phyloP scores from a whole-genome alignment of 2,888 invertebrate species.

The Pyralis farinalis region DNA sequence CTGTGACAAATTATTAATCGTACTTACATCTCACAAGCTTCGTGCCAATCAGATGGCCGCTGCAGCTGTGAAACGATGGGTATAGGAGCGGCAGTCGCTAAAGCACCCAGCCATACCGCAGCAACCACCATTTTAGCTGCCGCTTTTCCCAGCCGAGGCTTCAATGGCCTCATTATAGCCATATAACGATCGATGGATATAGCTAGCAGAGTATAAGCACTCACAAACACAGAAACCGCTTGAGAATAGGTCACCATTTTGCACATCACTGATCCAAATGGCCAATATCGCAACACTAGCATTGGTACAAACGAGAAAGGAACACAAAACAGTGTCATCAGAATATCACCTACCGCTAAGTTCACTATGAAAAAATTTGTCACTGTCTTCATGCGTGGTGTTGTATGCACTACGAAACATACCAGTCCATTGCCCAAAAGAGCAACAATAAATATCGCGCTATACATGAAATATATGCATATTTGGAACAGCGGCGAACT shows the following conservation, averaged over 20 bases:
- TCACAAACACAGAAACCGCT: constrained; percentile 90
- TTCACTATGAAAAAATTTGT: constrained; percentile 96
- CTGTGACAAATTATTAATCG: background rate
- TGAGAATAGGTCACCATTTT: constrained; percentile 91
- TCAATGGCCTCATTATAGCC: constrained; percentile 93
- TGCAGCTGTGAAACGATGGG: constrained; percentile 86
- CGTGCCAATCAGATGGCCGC: constrained; percentile 83
- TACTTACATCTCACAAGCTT: constrained; percentile 84
- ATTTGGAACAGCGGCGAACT: constrained; percentile 80
- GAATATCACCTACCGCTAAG: constrained; percentile 92
- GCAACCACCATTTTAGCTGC: constrained; percentile 85
- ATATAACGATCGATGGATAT: constrained; percentile 95
- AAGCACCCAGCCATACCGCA: constrained; percentile 87
- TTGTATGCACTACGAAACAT: constrained; percentile 91
- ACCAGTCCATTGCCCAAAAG: constrained; percentile 90
- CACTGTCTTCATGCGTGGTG: constrained; percentile 93
- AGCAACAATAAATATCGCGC: constrained; percentile 85
- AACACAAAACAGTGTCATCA: constrained; percentile 94
- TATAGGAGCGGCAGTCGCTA: constrained; percentile 90
- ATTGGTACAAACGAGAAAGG: constrained; percentile 93
- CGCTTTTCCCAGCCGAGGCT: constrained; percentile 88
- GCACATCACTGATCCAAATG: constrained; percentile 91
- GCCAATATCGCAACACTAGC: constrained; percentile 92
- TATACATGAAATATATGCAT: constrained; percentile 86
- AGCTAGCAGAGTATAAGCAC: constrained; percentile 94